These are phyloP conservation scores for Hippopotamus amphibius DNA, from an alignment of 2,113 vertebrate genomes.

Conservation along the genomic window DNA sequence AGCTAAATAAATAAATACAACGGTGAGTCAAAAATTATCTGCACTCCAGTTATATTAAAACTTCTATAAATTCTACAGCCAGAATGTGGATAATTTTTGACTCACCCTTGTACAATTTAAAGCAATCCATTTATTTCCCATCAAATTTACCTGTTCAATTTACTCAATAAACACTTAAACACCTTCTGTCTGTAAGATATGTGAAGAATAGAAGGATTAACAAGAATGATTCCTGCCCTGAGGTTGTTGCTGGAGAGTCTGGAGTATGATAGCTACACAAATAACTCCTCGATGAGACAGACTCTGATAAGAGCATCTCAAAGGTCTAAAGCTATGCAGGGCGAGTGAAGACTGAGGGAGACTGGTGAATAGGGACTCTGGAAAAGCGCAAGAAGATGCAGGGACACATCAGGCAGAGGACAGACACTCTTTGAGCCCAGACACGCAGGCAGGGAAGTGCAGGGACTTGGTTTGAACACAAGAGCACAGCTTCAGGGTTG, in stretches of 20 bases:
- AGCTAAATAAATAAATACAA: background rate
- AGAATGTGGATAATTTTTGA: no score
- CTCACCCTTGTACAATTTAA: background rate
- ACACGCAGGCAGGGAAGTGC: background rate
- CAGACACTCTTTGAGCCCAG: background rate
- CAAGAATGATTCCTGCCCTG: background rate
- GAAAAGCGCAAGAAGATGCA: background rate
- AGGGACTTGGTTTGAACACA: background rate
- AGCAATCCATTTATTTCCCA: background rate
- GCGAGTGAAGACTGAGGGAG: background rate
- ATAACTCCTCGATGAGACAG: background rate
- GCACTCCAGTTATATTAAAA: no score
- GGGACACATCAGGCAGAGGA: background rate
- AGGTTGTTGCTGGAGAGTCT: background rate
- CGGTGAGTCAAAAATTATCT: no score
- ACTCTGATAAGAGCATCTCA: background rate
- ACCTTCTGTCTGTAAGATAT: background rate
- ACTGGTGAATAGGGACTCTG: background rate
- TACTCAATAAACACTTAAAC: background rate
- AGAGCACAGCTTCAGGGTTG: background rate
- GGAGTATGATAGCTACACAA: background rate
- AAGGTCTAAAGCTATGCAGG: background rate
- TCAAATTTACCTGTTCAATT: background rate
- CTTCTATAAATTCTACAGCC: no score
- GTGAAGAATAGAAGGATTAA: background rate